A percentile compares a stretch with the other conserved stretches of the same genome.
Evolutionary conservation across 2,888 invertebrate genomes (phyloP).

Genomic region (Himalopsyche japonica): DNA sequence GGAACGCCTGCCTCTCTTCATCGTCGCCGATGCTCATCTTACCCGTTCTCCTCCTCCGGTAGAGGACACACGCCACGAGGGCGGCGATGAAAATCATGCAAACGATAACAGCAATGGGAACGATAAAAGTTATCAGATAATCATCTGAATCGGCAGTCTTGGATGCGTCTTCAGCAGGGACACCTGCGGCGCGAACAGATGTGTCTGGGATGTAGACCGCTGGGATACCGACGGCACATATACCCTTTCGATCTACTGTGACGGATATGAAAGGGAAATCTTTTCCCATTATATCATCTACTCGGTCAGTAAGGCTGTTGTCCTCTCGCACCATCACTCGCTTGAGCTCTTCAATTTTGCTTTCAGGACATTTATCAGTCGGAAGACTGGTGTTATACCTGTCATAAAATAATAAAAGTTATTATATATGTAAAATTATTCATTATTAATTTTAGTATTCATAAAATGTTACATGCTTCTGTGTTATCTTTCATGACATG

Average conservation of each 20-base stretch:
- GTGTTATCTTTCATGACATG: too few relatives aligned
- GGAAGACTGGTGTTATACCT: slow-evolving; percentile 79
- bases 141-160: slow-evolving; percentile 56
- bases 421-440: neutral
- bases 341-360: slow-evolving; percentile 73
- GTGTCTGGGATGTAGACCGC: slow-evolving; percentile 31
- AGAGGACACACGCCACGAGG: slow-evolving; percentile 85
- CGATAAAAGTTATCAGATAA: slow-evolving; percentile 79
- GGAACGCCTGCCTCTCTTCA: slow-evolving; percentile 81
- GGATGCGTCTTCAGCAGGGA: slow-evolving; percentile 46
- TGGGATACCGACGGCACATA: slow-evolving; percentile 44
- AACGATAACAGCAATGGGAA: slow-evolving; percentile 86
- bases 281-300: slow-evolving; percentile 69
- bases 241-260: slow-evolving; percentile 62
- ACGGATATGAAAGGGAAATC: slow-evolving; percentile 73
- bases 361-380: slow-evolving; percentile 74
- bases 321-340: slow-evolving; percentile 72
- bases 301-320: slow-evolving; percentile 57
- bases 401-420: slow-evolving; percentile 22
- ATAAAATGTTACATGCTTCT: too few relatives aligned
- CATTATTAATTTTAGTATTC: neutral
- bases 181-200: slow-evolving; percentile 17
- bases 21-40: slow-evolving; percentile 75
- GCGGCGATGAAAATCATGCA: slow-evolving; percentile 86
- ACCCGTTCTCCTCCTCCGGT: slow-evolving; percentile 80